Evolutionary conservation across 2,888 invertebrate species (phyloP).

Genomic region (Lycia hirtaria): DNA sequence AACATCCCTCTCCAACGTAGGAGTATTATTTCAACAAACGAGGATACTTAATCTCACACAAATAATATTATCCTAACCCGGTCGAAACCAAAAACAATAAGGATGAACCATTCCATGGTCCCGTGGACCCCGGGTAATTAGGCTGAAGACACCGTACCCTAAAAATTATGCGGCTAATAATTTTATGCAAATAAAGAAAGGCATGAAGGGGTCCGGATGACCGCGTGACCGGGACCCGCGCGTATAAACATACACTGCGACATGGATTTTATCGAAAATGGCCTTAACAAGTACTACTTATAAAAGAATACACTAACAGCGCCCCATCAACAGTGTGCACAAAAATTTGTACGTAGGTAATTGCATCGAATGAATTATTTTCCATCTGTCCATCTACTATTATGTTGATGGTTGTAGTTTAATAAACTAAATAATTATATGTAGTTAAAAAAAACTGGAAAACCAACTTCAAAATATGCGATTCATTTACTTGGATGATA

Average conservation of each 20-base stretch:
- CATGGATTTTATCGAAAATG: neutral
- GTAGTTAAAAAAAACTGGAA: too few relatives aligned
- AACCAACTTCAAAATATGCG: too few relatives aligned
- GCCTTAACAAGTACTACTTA: neutral
- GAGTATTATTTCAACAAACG: neutral
- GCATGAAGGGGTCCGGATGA: slow-evolving; percentile 30
- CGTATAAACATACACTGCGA: neutral
- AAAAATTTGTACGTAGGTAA: too few relatives aligned
- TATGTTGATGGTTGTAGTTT: too few relatives aligned
- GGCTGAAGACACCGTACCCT: slow-evolving; percentile 35
- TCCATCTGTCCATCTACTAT: neutral
- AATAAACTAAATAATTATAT: too few relatives aligned
- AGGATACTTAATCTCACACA: neutral
- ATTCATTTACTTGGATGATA: too few relatives aligned
- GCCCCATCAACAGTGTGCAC: too few relatives aligned
- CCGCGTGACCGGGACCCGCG: slow-evolving; percentile 27
- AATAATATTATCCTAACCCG: slow-evolving; percentile 6
- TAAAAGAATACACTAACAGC: neutral
- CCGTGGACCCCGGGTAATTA: slow-evolving; percentile 39
- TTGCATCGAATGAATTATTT: too few relatives aligned
- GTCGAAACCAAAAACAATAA: slow-evolving; percentile 19
- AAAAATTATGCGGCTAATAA: slow-evolving; percentile 46
- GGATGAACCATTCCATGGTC: slow-evolving; percentile 14
- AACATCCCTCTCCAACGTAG: too few relatives aligned
- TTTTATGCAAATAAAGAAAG: slow-evolving; percentile 39